Conservation (phyloP, 2,113 vertebrate genomes). For the Eulacestoma nigropectus region DNA sequence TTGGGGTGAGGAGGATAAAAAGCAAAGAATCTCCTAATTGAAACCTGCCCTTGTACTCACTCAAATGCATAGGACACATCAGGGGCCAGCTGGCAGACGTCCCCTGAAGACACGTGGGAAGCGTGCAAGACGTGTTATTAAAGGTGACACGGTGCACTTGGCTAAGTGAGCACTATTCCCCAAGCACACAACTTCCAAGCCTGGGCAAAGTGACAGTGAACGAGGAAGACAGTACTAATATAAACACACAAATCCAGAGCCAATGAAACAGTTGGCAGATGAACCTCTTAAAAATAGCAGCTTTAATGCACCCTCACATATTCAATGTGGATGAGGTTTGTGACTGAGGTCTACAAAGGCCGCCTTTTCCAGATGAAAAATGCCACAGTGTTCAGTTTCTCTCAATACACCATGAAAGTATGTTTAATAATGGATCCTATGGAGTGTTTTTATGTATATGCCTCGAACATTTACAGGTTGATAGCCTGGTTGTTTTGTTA, state of each 20-base stretch:
- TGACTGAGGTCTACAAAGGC: background rate
- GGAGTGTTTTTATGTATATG: background rate
- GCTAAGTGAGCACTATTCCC: background rate
- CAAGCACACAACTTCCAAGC: background rate
- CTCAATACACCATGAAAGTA: background rate
- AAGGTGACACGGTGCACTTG: background rate
- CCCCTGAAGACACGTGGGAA: background rate
- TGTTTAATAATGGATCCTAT: background rate
- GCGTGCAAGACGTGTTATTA: background rate
- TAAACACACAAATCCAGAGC: background rate
- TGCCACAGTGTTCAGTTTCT: background rate
- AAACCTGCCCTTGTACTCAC: background rate
- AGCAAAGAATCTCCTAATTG: background rate
- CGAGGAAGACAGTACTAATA: background rate
- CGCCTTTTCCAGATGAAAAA: background rate
- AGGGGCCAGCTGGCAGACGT: background rate
- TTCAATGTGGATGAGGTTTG: background rate
- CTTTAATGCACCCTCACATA: background rate
- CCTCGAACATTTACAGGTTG: background rate
- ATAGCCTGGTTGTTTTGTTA: background rate
- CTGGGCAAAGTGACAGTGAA: background rate
- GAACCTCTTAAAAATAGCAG: background rate
- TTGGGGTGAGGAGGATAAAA: background rate
- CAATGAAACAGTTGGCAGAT: background rate
- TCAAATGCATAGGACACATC: fast-evolving